A percentile compares a stretch with the other conserved stretches of the same genome.
phyloP scores from a whole-genome alignment of 2,797 vertebrate genomes.

The Falco columbarius region DNA sequence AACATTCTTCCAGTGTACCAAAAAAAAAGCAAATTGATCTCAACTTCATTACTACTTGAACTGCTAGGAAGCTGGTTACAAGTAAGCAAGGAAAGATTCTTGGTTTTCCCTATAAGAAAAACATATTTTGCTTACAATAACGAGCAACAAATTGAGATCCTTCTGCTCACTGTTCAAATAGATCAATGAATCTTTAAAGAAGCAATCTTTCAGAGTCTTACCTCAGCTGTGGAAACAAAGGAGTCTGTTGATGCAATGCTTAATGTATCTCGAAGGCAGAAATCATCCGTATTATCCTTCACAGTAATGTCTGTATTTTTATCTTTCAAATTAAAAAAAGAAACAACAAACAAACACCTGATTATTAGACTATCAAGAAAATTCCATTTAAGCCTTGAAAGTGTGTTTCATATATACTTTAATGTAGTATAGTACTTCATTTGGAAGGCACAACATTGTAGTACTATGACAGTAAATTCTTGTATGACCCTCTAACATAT shows the following conservation, averaged over 20 bases:
- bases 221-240: constrained; percentile 93
- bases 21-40: background rate
- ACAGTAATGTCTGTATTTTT: constrained; percentile 81
- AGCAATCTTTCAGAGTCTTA: constrained; percentile 65
- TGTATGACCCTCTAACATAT: background rate
- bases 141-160: background rate
- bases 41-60: background rate
- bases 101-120: background rate
- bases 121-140: background rate
- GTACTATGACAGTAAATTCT: background rate
- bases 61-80: background rate
- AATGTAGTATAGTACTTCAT: background rate
- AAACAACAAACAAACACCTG: background rate
- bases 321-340: constrained; percentile 73
- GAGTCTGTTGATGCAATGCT: constrained; percentile 92
- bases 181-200: background rate
- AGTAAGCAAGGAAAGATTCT: background rate
- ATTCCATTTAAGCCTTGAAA: background rate
- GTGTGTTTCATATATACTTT: background rate
- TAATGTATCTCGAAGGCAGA: constrained; percentile 85
- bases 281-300: constrained; percentile 84
- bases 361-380: background rate
- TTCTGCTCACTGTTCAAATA: background rate
- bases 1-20: background rate
- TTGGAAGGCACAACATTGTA: background rate